Base-by-base conservation (phyloP, 2,888 invertebrate species). In the Melanotus villosus region DNA sequence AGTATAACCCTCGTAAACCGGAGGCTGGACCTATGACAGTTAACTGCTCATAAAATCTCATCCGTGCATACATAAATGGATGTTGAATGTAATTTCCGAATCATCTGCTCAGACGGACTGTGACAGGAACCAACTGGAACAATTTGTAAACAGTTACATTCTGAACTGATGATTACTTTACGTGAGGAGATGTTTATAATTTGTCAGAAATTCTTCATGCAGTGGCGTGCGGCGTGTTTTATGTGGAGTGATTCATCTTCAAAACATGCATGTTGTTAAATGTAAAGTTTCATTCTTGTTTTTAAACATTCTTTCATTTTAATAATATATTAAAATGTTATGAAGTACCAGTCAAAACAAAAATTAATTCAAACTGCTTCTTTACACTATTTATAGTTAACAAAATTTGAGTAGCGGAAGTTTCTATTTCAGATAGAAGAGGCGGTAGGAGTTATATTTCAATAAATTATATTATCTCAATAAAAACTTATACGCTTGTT, bases 41-140 rank as follows among this genome's bases (percentile, higher is more conserved):
- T 76, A 77, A 76, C 75, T 75, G 75, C 75, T 78, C 77, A 76
- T 78, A 77, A 78, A 78, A 73, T 70, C 70, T 60, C 65, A 72
- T 68, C 47, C 73, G 68, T 47, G 58, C 63, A 71, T 71, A 73
- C 67, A 68, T 52, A 26, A 26, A 26, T 26, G 43, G 54, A 68
- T 45, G 56, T 41, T 73, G 68, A 75, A 72, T 73, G 69, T 70
- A 71, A 75, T 74, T 75, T 75, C 68, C 71, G 73, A 73, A 73
- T 74, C 70, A 64, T 59, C 59, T 68, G 36, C 65, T 63, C 57
- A 65, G 36, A 30, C 43, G 63, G 71, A 73, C 75, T 71, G 71
- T 74, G 73, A 73, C 60, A 69, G 69, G 66, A 74, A 70, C 63
- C 75, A 73, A 71, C 65, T 65, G 68, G 72, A 73, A 70, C 65